phyloP scores from a whole-genome alignment of 2,888 invertebrate genomes.

The Chymomyza procnemis region DNA sequence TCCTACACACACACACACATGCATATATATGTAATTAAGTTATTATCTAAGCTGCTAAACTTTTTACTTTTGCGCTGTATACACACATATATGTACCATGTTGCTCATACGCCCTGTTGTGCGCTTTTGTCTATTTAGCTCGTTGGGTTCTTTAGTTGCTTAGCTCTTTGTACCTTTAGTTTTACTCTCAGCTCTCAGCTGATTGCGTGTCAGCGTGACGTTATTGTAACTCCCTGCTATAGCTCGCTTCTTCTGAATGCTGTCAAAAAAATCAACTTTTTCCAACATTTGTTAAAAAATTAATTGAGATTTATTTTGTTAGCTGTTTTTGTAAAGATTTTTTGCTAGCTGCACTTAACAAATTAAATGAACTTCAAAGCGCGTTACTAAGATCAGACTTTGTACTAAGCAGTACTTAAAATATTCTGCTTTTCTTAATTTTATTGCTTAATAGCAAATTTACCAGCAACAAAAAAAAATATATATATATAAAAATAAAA shows the following conservation, averaged over 20 bases:
- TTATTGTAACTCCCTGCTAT: constrained; percentile 3
- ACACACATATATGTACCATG: neutral
- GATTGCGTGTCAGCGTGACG: constrained; percentile 65
- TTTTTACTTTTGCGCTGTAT: neutral
- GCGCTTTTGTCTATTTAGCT: constrained; percentile 2
- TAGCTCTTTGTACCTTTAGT: constrained; percentile 39
- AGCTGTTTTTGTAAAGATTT: neutral
- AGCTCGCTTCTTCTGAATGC: constrained; percentile 13
- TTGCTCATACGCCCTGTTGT: neutral
- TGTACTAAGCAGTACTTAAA: neutral
- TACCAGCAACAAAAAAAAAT: too few relatives aligned
- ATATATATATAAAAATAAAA: too few relatives aligned
- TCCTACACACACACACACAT: neutral
- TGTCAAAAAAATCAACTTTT: neutral
- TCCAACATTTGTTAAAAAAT: constrained; percentile 12
- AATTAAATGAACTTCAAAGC: neutral
- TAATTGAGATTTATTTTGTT: neutral
- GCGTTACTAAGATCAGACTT: neutral
- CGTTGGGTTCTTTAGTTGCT: constrained; percentile 12
- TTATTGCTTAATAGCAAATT: neutral
- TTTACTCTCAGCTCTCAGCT: constrained; percentile 55
- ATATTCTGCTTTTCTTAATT: neutral
- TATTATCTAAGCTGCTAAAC: constrained; percentile 55
- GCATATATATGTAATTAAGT: constrained; percentile 60
- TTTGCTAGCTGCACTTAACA: neutral